Conservation (phyloP, 37 sponge, comb jelly and placozoan species). For the Eunapius fragilis region DNA sequence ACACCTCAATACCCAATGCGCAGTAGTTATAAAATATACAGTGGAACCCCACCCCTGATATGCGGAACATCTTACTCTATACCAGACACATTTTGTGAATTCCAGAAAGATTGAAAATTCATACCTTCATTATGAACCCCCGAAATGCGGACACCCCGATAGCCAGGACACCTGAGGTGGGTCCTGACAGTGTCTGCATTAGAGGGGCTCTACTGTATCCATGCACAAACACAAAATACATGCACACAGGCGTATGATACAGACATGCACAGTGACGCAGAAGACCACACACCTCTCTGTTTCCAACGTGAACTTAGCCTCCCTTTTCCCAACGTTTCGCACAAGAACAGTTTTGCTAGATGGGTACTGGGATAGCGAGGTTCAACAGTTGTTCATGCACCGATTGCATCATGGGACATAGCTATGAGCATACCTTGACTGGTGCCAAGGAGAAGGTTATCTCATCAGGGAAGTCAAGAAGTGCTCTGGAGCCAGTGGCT, state of each 20-base stretch:
- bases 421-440: conserved; percentile 70
- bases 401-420: too few relatives aligned
- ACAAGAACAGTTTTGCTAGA: conserved; percentile 91
- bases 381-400: not conserved
- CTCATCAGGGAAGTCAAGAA: conserved; percentile 97
- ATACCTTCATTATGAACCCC: too few relatives aligned
- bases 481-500: conserved; percentile 88
- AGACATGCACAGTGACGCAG: not conserved
- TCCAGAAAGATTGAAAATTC: too few relatives aligned
- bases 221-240: not conserved
- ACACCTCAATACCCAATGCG: too few relatives aligned
- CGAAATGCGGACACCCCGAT: too few relatives aligned
- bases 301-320: conserved; percentile 76
- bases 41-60: too few relatives aligned
- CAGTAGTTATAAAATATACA: too few relatives aligned
- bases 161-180: too few relatives aligned
- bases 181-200: too few relatives aligned
- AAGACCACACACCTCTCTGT: conserved; percentile 29
- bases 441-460: conserved; percentile 87
- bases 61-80: too few relatives aligned
- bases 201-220: not conserved
- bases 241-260: not conserved
- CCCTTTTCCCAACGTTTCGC: conserved; percentile 90
- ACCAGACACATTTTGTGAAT: too few relatives aligned
- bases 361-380: conserved; percentile 44